Evolutionary conservation across 2,113 vertebrate species (phyloP).

Genomic region (Brachyhypopomus occidentalis): DNA sequence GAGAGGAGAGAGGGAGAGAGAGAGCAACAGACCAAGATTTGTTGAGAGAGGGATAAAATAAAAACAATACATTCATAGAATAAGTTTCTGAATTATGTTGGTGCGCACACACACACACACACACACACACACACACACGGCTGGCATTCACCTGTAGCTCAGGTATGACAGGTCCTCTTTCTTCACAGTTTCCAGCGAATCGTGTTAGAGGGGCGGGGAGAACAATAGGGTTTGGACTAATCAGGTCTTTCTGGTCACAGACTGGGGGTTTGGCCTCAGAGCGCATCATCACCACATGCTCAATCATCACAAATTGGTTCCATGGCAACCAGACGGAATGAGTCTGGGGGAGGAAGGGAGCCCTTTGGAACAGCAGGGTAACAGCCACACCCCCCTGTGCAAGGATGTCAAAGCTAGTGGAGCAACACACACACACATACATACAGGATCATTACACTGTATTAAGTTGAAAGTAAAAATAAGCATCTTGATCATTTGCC

Average conservation of each 20-base stretch:
- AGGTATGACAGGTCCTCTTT: constrained; percentile 88
- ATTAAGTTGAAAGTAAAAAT: too few species aligned
- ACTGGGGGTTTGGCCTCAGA: constrained; percentile 70
- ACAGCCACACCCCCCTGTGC: constrained; percentile 90
- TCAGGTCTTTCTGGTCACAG: constrained; percentile 86
- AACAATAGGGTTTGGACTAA: constrained; percentile 91
- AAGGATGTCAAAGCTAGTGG: constrained; percentile 91
- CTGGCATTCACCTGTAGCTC: constrained; percentile 85
- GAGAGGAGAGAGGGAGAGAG: too few species aligned
- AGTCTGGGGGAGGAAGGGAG: constrained; percentile 89
- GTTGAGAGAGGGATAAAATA: too few species aligned
- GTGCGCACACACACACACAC: too few species aligned
- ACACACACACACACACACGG: too few species aligned
- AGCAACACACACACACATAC: constrained; percentile 18
- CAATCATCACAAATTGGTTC: constrained; percentile 94
- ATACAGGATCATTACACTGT: not conserved
- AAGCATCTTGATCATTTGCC: too few species aligned
- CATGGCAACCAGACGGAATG: constrained; percentile 94
- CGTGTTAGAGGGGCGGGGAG: constrained; percentile 91
- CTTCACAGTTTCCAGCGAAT: constrained; percentile 88
- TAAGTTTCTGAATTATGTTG: too few species aligned
- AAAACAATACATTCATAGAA: too few species aligned
- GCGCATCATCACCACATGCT: constrained; percentile 91
- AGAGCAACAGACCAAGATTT: too few species aligned
- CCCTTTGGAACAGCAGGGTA: constrained; percentile 91